Evolutionary conservation across 2,797 vertebrate species (phyloP), one percentile per base, ranked within the genome.

Genomic region (Microcaecilia unicolor): DNA sequence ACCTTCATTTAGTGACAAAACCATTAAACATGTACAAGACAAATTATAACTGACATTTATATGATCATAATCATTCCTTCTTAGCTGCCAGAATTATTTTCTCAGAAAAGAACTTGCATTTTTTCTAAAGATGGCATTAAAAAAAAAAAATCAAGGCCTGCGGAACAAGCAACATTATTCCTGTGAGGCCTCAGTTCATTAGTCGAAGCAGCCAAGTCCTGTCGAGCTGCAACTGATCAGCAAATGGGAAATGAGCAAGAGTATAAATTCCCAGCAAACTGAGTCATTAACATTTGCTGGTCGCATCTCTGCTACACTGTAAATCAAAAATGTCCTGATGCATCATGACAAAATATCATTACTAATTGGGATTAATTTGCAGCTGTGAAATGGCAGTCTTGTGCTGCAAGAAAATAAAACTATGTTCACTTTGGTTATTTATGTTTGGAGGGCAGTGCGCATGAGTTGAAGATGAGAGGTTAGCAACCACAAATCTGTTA

Each of bases 361-460:
- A 67, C 74, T 82, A 85, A 85, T 85, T 86, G 78, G 76, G 76
- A 83, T 81, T 87, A 79, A 86, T 84, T 79, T 73, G 64, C 61
- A 75, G 60, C 73, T 57, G 64, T 69, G 72, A 74, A 74, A 83
- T 64, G 76, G 67, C 53, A 48, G 63, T 76, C 72, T 73, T 74
- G 76, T 80, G 48, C 53, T 61, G 53, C 55, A 71, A 70, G 62
- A 42, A 67, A 64, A 67, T 56, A 64, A 70, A 63, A 50, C 52
- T 61, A 31, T 1, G 3, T 79, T 83, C 78, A 62, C 51, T 64
- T 61, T 58, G 63, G 47, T 64, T 67, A 58, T 55, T 71, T 66
- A 68, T 14, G 12, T 42, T 14, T n/a, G 36, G 34, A 11, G n/a
- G n/a, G n/a, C n/a, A n/a, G n/a, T n/a, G n/a, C n/a, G n/a, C n/a